Percentiles rank a stretch among this genome's conserved stretches.
Evolutionary conservation across 2,797 vertebrate genomes (phyloP).

Genomic region (Pipistrellus nathusii): DNA sequence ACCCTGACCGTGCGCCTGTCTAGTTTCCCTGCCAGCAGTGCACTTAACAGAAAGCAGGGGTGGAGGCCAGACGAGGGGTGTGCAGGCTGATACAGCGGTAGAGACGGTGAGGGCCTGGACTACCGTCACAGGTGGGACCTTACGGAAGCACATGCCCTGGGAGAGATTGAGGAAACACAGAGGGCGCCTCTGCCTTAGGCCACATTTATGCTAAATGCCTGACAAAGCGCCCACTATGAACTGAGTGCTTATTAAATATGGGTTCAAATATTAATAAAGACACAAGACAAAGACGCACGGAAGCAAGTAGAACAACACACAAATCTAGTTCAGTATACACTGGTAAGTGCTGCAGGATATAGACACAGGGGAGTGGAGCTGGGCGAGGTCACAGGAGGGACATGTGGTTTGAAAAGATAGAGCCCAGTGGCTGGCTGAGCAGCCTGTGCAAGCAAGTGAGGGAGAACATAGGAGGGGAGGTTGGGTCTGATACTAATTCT

Average conservation of each 20-base stretch:
- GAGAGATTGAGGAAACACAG: background rate
- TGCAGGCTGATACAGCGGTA: background rate
- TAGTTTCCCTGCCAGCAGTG: background rate
- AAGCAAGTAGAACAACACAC: background rate
- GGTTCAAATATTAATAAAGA: background rate
- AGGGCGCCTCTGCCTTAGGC: background rate
- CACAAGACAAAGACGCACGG: background rate
- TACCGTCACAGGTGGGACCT: no score
- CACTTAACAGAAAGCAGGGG: background rate
- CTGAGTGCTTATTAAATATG: background rate
- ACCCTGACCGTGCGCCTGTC: background rate
- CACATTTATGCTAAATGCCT: background rate
- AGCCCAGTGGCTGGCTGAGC: background rate
- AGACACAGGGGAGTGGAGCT: background rate
- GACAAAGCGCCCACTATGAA: background rate
- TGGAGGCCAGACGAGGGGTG: rapidly evolving
- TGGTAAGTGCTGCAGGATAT: no score
- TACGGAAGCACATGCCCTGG: background rate
- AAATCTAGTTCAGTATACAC: background rate
- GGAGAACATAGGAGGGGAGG: background rate
- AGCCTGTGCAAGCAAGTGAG: background rate
- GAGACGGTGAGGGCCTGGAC: background rate
- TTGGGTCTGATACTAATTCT: background rate
- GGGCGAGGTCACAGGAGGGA: background rate
- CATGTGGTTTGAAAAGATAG: background rate